Evolutionary conservation across 2,113 vertebrate species (phyloP).

Genomic region (Antigone vipio): DNA sequence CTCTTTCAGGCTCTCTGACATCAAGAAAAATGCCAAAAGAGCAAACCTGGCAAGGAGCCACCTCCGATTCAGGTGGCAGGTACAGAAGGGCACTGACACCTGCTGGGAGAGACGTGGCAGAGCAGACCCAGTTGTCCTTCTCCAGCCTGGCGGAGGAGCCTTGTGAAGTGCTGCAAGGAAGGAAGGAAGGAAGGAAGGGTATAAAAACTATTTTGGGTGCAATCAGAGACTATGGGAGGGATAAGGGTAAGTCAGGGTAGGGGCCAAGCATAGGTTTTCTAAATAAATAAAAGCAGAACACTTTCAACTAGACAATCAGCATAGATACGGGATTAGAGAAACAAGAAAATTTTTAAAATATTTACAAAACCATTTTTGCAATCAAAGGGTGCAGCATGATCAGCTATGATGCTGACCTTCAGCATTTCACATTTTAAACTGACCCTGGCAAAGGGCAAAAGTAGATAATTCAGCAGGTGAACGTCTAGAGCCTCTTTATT

Average conservation of each 20-base stretch:
- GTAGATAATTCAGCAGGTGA: background rate
- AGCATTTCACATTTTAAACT: background rate
- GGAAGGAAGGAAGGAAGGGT: background rate
- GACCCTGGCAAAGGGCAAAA: background rate
- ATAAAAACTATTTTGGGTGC: background rate
- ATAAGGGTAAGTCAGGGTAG: background rate
- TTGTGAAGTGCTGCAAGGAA: background rate
- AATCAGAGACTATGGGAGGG: background rate
- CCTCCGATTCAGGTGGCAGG: background rate
- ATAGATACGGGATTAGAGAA: background rate
- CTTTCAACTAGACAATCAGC: background rate
- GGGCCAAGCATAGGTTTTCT: background rate
- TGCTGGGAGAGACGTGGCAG: background rate
- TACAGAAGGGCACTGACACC: slow-evolving; percentile 31
- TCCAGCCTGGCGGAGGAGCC: background rate
- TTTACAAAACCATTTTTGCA: background rate
- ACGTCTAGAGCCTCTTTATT: background rate
- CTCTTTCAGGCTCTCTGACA: background rate
- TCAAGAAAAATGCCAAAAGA: background rate
- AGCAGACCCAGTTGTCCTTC: background rate
- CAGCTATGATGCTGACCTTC: background rate
- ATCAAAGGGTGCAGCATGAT: background rate
- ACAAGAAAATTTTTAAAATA: background rate
- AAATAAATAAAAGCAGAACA: background rate
- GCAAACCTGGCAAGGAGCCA: background rate